Base-by-base conservation (phyloP, 2,113 vertebrate genomes). In the Silurus meridionalis region DNA sequence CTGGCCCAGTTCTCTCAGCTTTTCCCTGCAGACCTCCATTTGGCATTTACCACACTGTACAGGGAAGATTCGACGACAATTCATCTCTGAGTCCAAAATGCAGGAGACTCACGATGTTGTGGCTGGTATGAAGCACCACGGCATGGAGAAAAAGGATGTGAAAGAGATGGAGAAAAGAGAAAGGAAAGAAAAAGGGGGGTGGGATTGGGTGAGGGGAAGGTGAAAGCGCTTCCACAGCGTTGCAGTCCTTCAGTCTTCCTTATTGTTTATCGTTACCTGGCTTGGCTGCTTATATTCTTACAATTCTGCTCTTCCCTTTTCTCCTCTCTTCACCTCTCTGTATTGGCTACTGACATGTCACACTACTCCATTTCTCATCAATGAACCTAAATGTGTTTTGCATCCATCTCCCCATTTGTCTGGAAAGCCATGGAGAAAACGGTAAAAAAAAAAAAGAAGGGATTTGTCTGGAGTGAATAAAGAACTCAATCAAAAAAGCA, bases 341-440 rank as follows among this genome's bases (percentile, higher is more conserved):
- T 71, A 14, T 46, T 91, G 90, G 84, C 90, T 80, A 88, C 83
- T 78, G 87, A 90, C 67, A 55, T 87, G 80, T 87, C 50, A 86
- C 91, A 86, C 64, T 64, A 88, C 87, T 90, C 89, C 67, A 89
- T 89, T 93, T 90, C 89, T 94, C 87, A 94, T 93, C 90, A 94
- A 91, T 95, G 92, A 93, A 87, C 90, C 90, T 92, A 91, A 93
- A 89, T 91, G 88, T 90, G 74, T 87, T 89, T 91, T 88, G 87
- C 50, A 25, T 19, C 14, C 61, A 37, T 87, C 19, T 67, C 37
- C 72, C 85, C 86, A 78, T 86, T n/a, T 23, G 37, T 81, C 37
- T 80, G 11, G 25, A 58, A 83, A 87, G 17, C 89, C 90, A 19
- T 0, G 81, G 15, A n/a, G 85, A 78, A 80, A 86, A n/a, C 3